These are phyloP conservation scores for Tetropium fuscum DNA, from an alignment of 2,888 invertebrate species.

Conservation along the genomic window DNA sequence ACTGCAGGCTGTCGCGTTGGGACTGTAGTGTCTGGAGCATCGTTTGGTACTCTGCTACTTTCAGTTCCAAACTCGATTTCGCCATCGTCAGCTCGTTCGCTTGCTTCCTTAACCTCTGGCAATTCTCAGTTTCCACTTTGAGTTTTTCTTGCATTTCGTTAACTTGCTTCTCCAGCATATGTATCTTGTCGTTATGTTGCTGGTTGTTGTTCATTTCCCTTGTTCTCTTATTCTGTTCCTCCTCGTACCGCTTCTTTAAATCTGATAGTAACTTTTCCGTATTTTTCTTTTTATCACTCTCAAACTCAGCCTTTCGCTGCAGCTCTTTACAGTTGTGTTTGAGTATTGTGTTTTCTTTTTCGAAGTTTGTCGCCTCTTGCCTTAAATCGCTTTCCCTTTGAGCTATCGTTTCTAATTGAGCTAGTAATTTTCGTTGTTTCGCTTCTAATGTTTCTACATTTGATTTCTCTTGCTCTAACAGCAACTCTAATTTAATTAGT, in stretches of 20 bases:
- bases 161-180: conserved; percentile 87
- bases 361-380: conserved; percentile 84
- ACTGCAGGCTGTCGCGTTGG: conserved; percentile 83
- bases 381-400: conserved; percentile 83
- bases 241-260: conserved; percentile 87
- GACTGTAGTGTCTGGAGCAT: conserved; percentile 80
- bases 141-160: conserved; percentile 89
- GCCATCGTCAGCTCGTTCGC: conserved; percentile 87
- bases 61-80: conserved; percentile 85
- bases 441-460: conserved; percentile 80
- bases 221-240: conserved; percentile 86
- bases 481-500: conserved; percentile 78
- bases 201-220: conserved; percentile 88
- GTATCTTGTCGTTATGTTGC: conserved; percentile 87
- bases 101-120: conserved; percentile 85
- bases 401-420: conserved; percentile 82
- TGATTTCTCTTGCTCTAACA: conserved; percentile 81
- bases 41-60: conserved; percentile 78
- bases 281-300: conserved; percentile 85
- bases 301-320: conserved; percentile 89
- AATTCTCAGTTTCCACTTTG: conserved; percentile 86
- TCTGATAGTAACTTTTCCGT: conserved; percentile 84
- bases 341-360: conserved; percentile 87
- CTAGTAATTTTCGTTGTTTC: conserved; percentile 78
- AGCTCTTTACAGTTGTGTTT: conserved; percentile 92